Evolutionary conservation across 2,888 invertebrate genomes (phyloP).

Genomic region (Acronicta alni): DNA sequence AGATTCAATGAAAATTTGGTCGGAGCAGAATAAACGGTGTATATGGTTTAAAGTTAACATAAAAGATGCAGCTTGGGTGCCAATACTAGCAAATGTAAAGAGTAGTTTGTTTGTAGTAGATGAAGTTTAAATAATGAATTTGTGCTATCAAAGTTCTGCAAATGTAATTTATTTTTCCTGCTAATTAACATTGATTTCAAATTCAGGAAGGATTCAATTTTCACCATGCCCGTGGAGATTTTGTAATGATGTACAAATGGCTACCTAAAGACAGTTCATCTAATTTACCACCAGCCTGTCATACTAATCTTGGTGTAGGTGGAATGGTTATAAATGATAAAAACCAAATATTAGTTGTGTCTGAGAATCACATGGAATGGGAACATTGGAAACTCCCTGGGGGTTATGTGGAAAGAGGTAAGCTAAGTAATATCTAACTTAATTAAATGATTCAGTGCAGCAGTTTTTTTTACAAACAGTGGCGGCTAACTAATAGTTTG

Average conservation of each 20-base stretch:
- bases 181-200: neutral
- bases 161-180: neutral
- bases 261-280: constrained; percentile 89
- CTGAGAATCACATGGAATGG: constrained; percentile 91
- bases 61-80: constrained; percentile 93
- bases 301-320: constrained; percentile 94
- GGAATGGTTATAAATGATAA: constrained; percentile 95
- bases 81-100: constrained; percentile 91
- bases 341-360: constrained; percentile 94
- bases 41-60: constrained; percentile 95
- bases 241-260: constrained; percentile 95
- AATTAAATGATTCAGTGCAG: no score
- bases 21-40: constrained; percentile 90
- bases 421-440: neutral
- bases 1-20: constrained; percentile 93
- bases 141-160: neutral
- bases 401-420: constrained; percentile 96
- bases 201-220: constrained; percentile 94
- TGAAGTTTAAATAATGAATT: no score
- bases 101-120: constrained; percentile 1
- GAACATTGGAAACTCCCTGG: constrained; percentile 97
- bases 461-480: no score
- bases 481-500: no score
- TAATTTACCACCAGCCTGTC: constrained; percentile 94
- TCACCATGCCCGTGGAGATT: constrained; percentile 95